These are phyloP conservation scores for Didymodactylos carnosus DNA, from an alignment of 2,888 invertebrate genomes.

Conservation along the genomic window DNA sequence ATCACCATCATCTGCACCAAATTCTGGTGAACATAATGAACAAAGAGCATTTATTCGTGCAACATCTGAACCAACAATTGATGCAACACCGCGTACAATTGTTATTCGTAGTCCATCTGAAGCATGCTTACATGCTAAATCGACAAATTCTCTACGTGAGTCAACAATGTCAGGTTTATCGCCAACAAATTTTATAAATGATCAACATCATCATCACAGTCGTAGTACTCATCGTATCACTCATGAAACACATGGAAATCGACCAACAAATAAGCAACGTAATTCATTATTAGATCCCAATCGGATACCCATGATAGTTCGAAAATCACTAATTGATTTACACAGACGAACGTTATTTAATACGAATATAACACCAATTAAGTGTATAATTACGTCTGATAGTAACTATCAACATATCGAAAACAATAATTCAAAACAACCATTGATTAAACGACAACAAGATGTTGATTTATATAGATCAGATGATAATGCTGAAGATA, in stretches of 20 bases:
- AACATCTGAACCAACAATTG: not conserved
- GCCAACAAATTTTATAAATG: not conserved
- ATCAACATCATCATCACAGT: too few species aligned
- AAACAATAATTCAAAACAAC: not conserved
- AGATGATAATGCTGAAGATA: not conserved
- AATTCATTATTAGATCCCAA: not conserved
- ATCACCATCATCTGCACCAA: not conserved
- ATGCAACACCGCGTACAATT: not conserved
- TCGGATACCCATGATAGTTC: not conserved
- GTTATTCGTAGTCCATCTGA: not conserved
- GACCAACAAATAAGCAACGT: not conserved
- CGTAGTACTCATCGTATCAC: not conserved
- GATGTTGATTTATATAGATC: not conserved
- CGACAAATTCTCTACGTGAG: not conserved
- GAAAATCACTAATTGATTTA: not conserved
- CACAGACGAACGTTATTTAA: not conserved
- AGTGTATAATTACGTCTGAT: not conserved
- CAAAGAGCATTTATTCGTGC: not conserved
- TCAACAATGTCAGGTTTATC: not conserved
- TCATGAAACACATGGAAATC: not conserved
- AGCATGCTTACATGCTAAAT: not conserved
- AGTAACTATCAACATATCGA: not conserved
- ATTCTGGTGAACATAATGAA: not conserved
- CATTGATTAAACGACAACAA: not conserved
- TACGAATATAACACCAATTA: not conserved